These are phyloP conservation scores for Lutraria lutraria DNA, from an alignment of 2,888 invertebrate genomes.

Conservation along the genomic window DNA sequence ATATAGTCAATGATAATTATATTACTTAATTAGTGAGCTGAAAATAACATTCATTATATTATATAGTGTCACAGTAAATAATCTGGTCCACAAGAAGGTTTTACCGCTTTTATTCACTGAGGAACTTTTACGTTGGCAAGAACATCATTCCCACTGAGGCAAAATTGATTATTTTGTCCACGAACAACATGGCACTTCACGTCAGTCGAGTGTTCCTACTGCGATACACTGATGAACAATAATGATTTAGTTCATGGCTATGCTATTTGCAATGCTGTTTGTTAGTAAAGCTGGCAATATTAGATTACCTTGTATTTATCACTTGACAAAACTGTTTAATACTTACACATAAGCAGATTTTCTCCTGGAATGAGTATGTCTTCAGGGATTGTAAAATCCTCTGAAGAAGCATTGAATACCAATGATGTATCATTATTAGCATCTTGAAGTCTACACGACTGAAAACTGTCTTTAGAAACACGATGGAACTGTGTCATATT, in stretches of 20 bases:
- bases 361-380: not conserved
- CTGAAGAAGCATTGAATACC: not conserved
- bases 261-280: not conserved
- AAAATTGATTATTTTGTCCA: not conserved
- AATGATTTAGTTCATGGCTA: not conserved
- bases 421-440: not conserved
- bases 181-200: not conserved
- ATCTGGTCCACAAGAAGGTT: no score
- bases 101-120: no score
- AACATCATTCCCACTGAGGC: not conserved
- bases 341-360: conserved; percentile 18
- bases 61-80: not conserved
- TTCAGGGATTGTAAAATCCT: not conserved
- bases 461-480: not conserved
- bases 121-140: no score
- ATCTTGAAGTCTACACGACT: not conserved
- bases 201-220: not conserved
- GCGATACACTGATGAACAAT: no score
- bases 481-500: not conserved
- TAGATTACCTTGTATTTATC: not conserved
- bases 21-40: not conserved
- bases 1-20: not conserved
- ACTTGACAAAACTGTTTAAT: not conserved
- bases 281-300: not conserved
- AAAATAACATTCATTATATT: not conserved